phyloP scores from a whole-genome alignment of 2,797 vertebrate species.

The Sorex maritimensis region DNA sequence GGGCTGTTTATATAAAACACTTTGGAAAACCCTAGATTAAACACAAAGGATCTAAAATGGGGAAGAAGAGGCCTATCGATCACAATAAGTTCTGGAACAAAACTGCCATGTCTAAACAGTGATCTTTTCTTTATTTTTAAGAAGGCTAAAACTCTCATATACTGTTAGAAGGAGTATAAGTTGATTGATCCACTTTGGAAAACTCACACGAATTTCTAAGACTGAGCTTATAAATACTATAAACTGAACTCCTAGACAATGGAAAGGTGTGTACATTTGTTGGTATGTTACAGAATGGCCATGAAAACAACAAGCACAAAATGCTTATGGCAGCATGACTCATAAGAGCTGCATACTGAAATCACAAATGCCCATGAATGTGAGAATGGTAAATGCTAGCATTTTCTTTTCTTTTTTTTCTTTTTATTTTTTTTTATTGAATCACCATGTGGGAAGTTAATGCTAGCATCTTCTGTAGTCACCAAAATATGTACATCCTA shows the following conservation, averaged over 20 bases:
- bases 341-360: neutral
- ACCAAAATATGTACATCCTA: neutral
- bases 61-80: neutral
- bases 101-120: neutral
- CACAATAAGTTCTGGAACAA: neutral
- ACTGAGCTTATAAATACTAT: neutral
- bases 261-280: neutral
- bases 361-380: neutral
- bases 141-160: neutral
- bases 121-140: neutral
- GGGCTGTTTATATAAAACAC: neutral
- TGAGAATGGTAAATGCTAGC: neutral
- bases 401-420: neutral
- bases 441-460: neutral
- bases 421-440: too few species aligned
- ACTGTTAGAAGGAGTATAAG: neutral
- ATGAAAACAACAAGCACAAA: neutral
- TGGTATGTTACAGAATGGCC: neutral
- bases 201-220: neutral
- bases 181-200: conserved; percentile 27
- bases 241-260: neutral
- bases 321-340: conserved; percentile 1
- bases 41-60: neutral
- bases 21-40: conserved; percentile 10
- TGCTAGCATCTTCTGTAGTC: neutral